Percentiles rank a stretch among this genome's conserved stretches.
Conservation (phyloP, 1,140 invertebrate genomes). For the Dolichoris vasculosae region DNA sequence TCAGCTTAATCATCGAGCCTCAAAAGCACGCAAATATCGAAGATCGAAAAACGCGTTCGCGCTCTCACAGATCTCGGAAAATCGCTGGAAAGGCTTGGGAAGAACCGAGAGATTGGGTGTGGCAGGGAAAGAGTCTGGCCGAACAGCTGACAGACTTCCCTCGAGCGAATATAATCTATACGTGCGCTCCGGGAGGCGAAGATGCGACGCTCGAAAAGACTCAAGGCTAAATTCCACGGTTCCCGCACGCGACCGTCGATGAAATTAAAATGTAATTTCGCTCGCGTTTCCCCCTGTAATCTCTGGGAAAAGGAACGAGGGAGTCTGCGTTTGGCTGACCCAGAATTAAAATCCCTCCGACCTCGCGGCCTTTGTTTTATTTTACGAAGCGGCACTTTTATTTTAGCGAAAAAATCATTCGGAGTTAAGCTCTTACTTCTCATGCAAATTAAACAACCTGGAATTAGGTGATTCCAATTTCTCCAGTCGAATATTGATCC, state of each 20-base stretch:
- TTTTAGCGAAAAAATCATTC: not conserved
- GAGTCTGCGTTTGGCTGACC: not conserved
- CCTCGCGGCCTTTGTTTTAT: not conserved
- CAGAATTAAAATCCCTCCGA: conserved; percentile 36
- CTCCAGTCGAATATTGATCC: conserved; percentile 13
- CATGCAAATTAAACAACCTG: conserved; percentile 14
- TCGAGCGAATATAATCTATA: not conserved
- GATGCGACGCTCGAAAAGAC: not conserved
- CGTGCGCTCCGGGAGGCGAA: not conserved
- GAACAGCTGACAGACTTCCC: not conserved
- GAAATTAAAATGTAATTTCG: conserved; percentile 64
- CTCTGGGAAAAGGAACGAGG: not conserved
- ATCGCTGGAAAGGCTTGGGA: not conserved
- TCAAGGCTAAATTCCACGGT: conserved; percentile 24
- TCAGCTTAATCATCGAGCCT: no score
- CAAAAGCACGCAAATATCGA: no score
- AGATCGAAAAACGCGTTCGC: no score
- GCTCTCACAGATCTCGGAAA: no score
- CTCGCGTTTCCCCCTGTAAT: conserved; percentile 48
- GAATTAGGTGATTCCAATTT: conserved; percentile 14
- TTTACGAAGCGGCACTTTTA: not conserved
- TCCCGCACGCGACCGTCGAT: conserved; percentile 23
- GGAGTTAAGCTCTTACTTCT: not conserved
- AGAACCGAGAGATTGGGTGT: not conserved
- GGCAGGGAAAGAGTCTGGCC: not conserved